These are phyloP conservation scores for Amia ocellicauda DNA, from an alignment of 2,113 vertebrate species.

Conservation along the genomic window DNA sequence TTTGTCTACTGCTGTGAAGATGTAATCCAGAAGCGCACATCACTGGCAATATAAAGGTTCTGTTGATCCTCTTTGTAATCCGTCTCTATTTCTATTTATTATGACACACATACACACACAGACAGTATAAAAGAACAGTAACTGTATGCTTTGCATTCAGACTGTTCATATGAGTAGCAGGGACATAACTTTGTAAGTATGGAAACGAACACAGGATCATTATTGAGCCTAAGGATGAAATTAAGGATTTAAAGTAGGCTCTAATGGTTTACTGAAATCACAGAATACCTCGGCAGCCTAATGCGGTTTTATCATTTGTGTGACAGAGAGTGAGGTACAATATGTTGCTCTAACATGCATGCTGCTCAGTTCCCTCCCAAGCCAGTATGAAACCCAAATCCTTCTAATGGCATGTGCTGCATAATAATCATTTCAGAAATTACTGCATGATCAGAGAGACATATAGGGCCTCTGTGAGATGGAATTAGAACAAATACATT, in stretches of 20 bases:
- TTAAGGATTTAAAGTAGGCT: not conserved
- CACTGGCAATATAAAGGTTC: too few species aligned
- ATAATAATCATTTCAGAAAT: constrained; percentile 29
- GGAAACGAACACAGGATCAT: constrained; percentile 23
- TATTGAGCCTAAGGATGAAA: constrained; percentile 24
- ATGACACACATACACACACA: too few species aligned
- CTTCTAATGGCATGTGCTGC: constrained; percentile 33
- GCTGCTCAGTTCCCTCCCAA: constrained; percentile 30
- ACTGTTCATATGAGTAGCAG: too few species aligned
- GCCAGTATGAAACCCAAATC: constrained; percentile 40
- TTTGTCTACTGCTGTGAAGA: too few species aligned
- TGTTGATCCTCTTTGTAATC: too few species aligned
- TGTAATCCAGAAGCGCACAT: too few species aligned
- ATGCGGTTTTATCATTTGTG: constrained; percentile 28
- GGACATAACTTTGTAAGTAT: not conserved
- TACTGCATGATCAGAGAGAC: not conserved
- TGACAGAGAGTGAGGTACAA: constrained; percentile 35
- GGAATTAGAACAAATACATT: too few species aligned
- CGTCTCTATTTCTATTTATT: too few species aligned
- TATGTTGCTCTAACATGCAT: constrained; percentile 45
- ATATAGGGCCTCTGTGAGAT: not conserved
- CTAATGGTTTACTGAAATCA: not conserved
- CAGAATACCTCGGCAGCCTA: constrained; percentile 32
- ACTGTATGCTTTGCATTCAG: too few species aligned
- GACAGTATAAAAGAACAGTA: too few species aligned